phyloP scores from a whole-genome alignment of 2,113 vertebrate genomes.

The Pterocles orientalis region DNA sequence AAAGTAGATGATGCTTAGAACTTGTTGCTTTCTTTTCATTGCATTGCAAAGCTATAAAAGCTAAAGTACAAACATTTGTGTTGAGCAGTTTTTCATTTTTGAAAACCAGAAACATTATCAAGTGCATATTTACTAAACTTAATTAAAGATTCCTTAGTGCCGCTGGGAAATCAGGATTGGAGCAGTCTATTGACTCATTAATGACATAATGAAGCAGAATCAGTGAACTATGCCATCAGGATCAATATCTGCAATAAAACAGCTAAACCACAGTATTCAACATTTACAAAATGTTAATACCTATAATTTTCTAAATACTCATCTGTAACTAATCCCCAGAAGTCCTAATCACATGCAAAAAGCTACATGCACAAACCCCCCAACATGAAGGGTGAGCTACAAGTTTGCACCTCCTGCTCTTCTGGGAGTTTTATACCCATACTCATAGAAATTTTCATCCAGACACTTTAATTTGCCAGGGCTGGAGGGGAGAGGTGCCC shows the following conservation, averaged over 20 bases:
- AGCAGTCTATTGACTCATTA: background rate
- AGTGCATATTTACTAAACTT: background rate
- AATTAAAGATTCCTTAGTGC: background rate
- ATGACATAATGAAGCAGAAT: background rate
- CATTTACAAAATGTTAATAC: background rate
- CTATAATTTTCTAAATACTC: background rate
- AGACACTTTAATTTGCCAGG: background rate
- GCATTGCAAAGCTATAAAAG: background rate
- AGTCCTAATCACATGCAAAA: background rate
- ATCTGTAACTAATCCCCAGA: background rate
- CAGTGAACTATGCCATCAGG: background rate
- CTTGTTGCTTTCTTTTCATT: background rate
- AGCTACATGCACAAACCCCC: background rate
- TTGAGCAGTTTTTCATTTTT: background rate
- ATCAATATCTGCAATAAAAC: background rate
- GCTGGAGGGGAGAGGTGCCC: background rate
- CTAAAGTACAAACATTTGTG: background rate
- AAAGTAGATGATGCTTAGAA: background rate
- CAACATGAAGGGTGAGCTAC: rapidly evolving
- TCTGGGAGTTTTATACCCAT: background rate
- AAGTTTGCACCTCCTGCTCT: too few species aligned
- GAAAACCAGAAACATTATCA: background rate
- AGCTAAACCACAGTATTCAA: background rate
- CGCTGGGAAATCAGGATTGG: background rate
- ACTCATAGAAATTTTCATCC: background rate